phyloP scores from a whole-genome alignment of 2,888 invertebrate species.

The Drosophila meridiana region DNA sequence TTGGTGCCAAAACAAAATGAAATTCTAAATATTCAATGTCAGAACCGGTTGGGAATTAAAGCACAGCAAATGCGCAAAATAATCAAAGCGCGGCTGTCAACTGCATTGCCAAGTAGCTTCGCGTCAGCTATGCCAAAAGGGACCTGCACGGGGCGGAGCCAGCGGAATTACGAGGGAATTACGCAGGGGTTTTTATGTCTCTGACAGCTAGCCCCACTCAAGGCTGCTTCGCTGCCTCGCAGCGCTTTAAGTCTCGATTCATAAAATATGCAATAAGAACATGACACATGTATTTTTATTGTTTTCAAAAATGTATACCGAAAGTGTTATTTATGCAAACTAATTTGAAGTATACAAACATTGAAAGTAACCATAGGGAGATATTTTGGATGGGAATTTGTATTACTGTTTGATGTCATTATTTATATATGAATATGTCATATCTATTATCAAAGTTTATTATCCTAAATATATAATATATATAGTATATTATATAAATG shows the following conservation, averaged over 20 bases:
- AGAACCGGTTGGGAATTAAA: conserved; percentile 60
- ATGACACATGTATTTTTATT: background rate
- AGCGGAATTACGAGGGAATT: conserved; percentile 6
- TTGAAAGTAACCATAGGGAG: too few species aligned
- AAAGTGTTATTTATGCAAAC: background rate
- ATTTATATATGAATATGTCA: too few species aligned
- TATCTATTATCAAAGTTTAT: too few species aligned
- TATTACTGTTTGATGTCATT: too few species aligned
- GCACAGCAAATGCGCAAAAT: conserved; percentile 52
- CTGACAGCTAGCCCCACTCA: conserved; percentile 20
- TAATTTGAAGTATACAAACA: too few species aligned
- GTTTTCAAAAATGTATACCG: background rate
- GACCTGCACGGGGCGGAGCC: background rate
- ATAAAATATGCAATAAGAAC: background rate
- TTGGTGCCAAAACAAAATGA: conserved; percentile 26
- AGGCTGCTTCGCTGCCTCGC: conserved; percentile 15
- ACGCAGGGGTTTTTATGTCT: conserved; percentile 1
- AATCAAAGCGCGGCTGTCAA: conserved; percentile 64
- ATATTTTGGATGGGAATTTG: too few species aligned
- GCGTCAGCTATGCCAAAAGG: conserved; percentile 10
- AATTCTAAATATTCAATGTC: conserved; percentile 70
- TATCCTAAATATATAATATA: too few species aligned
- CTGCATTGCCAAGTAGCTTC: conserved; percentile 69
- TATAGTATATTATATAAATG: too few species aligned
- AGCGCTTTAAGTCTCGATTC: background rate